These are phyloP conservation scores for Ramphastos sulfuratus DNA, from an alignment of 2,113 vertebrate genomes.

Conservation along the genomic window DNA sequence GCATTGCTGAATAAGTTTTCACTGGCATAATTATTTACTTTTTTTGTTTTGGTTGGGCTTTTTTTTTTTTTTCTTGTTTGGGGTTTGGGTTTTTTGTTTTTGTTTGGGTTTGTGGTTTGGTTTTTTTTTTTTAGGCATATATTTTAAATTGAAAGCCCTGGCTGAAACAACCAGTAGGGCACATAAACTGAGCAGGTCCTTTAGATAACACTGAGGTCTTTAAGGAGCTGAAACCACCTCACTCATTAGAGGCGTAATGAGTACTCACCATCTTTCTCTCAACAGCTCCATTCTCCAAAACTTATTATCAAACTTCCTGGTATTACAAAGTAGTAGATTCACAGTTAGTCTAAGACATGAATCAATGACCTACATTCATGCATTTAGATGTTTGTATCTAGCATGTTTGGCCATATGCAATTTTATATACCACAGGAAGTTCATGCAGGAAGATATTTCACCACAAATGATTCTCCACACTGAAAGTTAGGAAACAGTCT, in stretches of 20 bases:
- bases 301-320: background rate
- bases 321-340: background rate
- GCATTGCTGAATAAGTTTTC: background rate
- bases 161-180: background rate
- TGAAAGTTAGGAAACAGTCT: background rate
- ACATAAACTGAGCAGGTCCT: background rate
- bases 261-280: background rate
- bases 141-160: background rate
- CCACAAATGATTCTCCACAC: background rate
- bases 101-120: background rate
- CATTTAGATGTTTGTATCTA: background rate
- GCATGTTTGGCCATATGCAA: accelerated
- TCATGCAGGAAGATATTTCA: background rate
- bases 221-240: background rate
- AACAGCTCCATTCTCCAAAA: background rate
- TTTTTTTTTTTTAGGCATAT: background rate
- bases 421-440: background rate
- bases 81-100: background rate
- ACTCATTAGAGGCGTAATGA: background rate
- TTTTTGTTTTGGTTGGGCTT: background rate
- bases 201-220: background rate
- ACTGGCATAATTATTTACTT: background rate
- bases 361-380: background rate
- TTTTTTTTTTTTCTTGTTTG: background rate
- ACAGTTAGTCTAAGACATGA: background rate